Evolutionary conservation across 2,113 vertebrate genomes (phyloP).

Genomic region (Crotalus helleri): DNA sequence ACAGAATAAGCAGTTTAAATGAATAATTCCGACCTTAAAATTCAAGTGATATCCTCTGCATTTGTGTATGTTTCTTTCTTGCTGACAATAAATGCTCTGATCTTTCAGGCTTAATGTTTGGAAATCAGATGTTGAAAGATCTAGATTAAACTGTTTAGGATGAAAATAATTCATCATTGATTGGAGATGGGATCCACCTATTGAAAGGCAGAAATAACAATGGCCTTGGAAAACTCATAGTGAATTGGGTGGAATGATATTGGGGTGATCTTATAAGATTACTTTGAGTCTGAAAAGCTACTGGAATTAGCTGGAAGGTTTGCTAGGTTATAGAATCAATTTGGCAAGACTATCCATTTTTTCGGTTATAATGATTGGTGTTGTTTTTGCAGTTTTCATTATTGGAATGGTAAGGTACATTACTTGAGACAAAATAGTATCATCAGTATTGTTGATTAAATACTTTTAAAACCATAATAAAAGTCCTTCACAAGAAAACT

Average conservation of each 20-base stretch:
- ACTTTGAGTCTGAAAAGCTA: conserved; percentile 19
- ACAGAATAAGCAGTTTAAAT: not conserved
- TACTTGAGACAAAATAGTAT: conserved; percentile 28
- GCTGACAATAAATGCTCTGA: conserved; percentile 38
- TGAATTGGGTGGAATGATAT: not conserved
- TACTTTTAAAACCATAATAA: conserved; percentile 28
- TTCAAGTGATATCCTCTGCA: conserved; percentile 34
- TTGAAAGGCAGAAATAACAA: not conserved
- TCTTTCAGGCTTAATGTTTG: conserved; percentile 42
- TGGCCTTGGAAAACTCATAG: conserved; percentile 1
- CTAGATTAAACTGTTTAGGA: conserved; percentile 61
- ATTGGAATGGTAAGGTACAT: not conserved
- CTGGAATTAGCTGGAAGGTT: conserved; percentile 8
- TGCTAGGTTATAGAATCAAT: conserved; percentile 17
- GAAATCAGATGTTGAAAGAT: conserved; percentile 62
- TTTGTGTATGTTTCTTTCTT: conserved; percentile 6
- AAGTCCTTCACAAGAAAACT: conserved; percentile 14
- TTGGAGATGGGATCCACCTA: conserved; percentile 30
- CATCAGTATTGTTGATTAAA: conserved; percentile 18
- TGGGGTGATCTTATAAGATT: not conserved
- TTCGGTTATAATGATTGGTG: not conserved
- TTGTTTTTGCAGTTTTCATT: not conserved
- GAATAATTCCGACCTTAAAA: conserved; percentile 53
- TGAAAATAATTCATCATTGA: conserved; percentile 49
- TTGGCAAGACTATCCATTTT: conserved; percentile 27